A percentile compares a stretch with the other conserved stretches of the same genome.
phyloP scores from a whole-genome alignment of 1,140 invertebrate species.

The Penaeus indicus region DNA sequence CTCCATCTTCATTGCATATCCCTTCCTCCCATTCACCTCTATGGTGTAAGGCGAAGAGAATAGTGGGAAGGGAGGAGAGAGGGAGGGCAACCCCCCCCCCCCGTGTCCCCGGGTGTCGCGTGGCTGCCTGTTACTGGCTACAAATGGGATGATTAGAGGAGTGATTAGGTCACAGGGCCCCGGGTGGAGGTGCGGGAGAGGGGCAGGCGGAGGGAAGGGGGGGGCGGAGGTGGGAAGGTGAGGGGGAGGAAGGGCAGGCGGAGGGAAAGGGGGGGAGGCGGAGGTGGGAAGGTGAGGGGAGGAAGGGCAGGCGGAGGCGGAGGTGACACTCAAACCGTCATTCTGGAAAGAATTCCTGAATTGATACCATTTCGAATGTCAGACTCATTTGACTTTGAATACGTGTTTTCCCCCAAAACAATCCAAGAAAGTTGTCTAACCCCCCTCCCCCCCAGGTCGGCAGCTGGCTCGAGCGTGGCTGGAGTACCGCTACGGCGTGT shows the following conservation, averaged over 20 bases:
- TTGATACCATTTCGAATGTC: no score
- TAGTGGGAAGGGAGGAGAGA: neutral
- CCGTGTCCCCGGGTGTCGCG: constrained; percentile 26
- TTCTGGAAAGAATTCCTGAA: no score
- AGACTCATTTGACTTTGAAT: no score
- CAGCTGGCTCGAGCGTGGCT: constrained; percentile 68
- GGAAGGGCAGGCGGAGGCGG: neutral
- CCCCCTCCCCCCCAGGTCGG: constrained; percentile 70
- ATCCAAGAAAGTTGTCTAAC: neutral
- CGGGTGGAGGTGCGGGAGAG: neutral
- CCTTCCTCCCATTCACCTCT: neutral
- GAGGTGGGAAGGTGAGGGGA: neutral
- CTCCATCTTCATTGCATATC: neutral
- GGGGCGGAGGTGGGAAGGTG: neutral
- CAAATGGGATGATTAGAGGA: constrained; percentile 3
- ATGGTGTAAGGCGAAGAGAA: neutral
- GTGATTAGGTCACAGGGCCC: neutral
- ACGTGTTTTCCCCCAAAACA: neutral
- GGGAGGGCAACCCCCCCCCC: neutral
- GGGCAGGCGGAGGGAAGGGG: neutral
- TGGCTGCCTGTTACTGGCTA: constrained; percentile 24
- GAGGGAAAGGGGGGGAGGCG: neutral
- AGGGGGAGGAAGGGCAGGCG: neutral
- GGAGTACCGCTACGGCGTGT: constrained; percentile 69
- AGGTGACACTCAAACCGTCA: no score